A percentile compares a stretch with the other conserved stretches of the same genome.
phyloP scores from a whole-genome alignment of 1,140 invertebrate species.

The Mya arenaria region DNA sequence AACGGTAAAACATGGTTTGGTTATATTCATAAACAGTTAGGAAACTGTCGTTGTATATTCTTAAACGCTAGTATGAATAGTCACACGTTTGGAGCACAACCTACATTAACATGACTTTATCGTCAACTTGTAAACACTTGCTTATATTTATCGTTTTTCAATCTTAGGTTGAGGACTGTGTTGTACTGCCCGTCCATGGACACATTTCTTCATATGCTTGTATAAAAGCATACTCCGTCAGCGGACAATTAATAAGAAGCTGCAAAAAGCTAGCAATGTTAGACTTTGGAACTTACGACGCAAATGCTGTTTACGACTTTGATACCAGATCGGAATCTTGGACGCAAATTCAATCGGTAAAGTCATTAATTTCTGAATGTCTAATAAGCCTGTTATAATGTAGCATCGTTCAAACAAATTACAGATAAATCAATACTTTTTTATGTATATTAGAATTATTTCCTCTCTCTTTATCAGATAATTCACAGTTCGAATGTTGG shows the following conservation, averaged over 20 bases:
- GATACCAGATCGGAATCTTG: neutral
- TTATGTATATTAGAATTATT: neutral
- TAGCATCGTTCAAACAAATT: neutral
- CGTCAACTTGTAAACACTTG: too few species aligned
- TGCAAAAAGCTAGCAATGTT: neutral
- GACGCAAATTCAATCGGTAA: neutral
- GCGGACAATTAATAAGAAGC: neutral
- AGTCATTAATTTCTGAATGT: neutral
- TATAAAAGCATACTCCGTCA: neutral
- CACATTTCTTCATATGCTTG: too few species aligned
- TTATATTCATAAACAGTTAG: too few species aligned
- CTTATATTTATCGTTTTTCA: too few species aligned
- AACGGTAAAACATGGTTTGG: too few species aligned
- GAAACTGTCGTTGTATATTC: too few species aligned
- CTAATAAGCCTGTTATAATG: neutral
- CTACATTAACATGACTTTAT: too few species aligned
- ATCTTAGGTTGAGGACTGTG: too few species aligned
- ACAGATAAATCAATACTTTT: neutral
- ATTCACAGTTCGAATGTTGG: constrained; percentile 21
- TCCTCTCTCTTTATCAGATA: neutral
- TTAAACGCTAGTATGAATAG: too few species aligned
- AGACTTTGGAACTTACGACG: neutral
- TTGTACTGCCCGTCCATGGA: too few species aligned
- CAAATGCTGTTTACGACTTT: neutral
- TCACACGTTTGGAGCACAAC: too few species aligned